Evolutionary conservation across 2,797 vertebrate genomes (phyloP), one percentile per base, ranked within the genome.

Genomic region (Lacerta agilis): DNA sequence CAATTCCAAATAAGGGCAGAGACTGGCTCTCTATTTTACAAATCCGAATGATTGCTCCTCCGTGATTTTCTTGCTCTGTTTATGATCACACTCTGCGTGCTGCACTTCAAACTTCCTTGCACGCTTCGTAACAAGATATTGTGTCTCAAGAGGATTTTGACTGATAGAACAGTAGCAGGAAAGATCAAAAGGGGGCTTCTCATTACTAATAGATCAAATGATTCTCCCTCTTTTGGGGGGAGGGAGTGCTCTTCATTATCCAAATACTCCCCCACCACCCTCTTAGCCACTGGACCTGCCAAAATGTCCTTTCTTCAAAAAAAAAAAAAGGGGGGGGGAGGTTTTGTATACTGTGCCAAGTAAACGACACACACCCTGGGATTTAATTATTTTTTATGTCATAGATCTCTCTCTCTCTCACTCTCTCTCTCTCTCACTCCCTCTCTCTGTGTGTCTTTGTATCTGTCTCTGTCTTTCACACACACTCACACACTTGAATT

Each of bases 171-270:
- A 86, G 33, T 66, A 88, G 79, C 41, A 85, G 15, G n/a, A 80
- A 85, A 80, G 69, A 88, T 66, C 77, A 85, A 85, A 85, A 85
- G 45, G 7, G 38, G n/a, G 29, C 69, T 85, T 61, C 41, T 73
- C 78, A 38, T 85, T 81, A 66, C 67, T 41, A 67, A 85, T 76
- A 82, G 41, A 89, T 89, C 61, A 89, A 85, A 76, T 76, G 58
- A 55, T 38, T 67, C 75, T 79, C 9, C 55, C 23, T 7, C 33
- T 85, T 80, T 80, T 10, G 25, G 55, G 76, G 55, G 41, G 15
- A 55, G 27, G 11, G 76, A 81, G 76, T 76, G n/a, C 5, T 29
- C 27, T n/a, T 81, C 17, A 55, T 73, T 89, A 55, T 82, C 69
- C 41, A 85, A 41, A 75, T 82, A 43, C 64, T 69, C 27, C 10